Evolutionary conservation across 2,797 vertebrate species (phyloP).

Genomic region (Parauchenoglanis ngamensis): DNA sequence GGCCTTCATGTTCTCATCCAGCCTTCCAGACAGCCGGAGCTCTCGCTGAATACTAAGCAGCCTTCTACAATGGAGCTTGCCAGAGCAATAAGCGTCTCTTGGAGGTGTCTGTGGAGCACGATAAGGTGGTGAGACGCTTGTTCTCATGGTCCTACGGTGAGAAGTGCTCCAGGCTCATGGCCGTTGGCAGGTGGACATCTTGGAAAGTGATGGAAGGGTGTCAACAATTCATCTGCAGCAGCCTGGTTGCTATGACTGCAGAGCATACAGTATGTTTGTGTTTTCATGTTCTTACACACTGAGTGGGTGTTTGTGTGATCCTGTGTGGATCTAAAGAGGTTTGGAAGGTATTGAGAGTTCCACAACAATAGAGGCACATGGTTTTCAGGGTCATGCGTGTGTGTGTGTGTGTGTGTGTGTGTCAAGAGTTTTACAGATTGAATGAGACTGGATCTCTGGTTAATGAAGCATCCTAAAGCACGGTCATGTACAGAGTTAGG

Average conservation of each 20-base stretch:
- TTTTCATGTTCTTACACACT: conserved; percentile 34
- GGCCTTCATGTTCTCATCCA: conserved; percentile 24
- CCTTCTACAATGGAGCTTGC: conserved; percentile 23
- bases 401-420: neutral
- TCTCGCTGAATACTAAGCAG: conserved; percentile 42
- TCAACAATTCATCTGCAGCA: conserved; percentile 62
- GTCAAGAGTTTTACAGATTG: neutral
- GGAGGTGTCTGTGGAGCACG: conserved; percentile 13
- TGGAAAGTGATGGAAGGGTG: conserved; percentile 56
- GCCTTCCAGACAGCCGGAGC: conserved; percentile 14
- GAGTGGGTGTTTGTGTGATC: conserved; percentile 19
- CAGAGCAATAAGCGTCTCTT: conserved; percentile 22
- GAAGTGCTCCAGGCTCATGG: conserved; percentile 37
- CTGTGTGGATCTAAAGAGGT: neutral
- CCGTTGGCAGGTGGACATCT: conserved; percentile 33
- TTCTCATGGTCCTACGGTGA: conserved; percentile 44
- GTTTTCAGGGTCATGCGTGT: conserved; percentile 7
- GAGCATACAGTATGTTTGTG: conserved; percentile 52
- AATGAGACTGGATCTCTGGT: neutral
- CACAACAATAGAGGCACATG: neutral
- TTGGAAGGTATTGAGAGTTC: neutral
- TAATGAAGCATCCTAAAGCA: neutral
- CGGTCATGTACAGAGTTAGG: neutral
- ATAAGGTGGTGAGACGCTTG: conserved; percentile 28
- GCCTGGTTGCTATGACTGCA: conserved; percentile 70